Base-by-base conservation (phyloP, 2,797 vertebrate species). In the Novumbra hubbsi region DNA sequence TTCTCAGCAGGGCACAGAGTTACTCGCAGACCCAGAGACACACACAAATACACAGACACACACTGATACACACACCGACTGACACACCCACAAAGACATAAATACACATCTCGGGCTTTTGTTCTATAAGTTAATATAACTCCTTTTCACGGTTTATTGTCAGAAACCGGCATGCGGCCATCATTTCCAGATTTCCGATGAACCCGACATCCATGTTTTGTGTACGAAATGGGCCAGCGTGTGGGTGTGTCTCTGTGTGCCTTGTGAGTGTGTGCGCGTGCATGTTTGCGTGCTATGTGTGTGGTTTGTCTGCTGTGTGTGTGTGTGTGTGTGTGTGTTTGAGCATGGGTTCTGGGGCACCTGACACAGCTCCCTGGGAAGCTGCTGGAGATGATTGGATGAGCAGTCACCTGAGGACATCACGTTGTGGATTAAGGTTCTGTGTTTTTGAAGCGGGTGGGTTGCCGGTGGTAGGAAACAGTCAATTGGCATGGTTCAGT, bases 311-410 rank as follows among this genome's bases (percentile, higher is more conserved):
- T 52, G 49, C 32, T 21, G 14, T 57, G 9, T 60, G 32, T n/a
- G 69, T 14, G 50, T 57, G 49, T 57, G 5, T 5, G 52, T 41
- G 55, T n/a, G 57, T 45, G 70, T 71, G 52, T 34, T 80, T 75
- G 75, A 68, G 71, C 78, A 57, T 78, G 68, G 80, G 76, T 27
- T 4, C 7, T 21, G 34, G 60, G 83, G 79, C 85, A 76, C 78
- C 79, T 86, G 83, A 87, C 80, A 72, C 52, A 52, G 68, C 71
- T 70, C 21, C 34, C 9, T 38, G 21, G n/a, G 30, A 30, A 15
- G 48, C 32, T 3, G 50, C 6, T 45, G 45, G 60, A 38, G 5
- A 63, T 38, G 65, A 34, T n/a, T 24, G 49, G 50, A 74, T 63
- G 74, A 71, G 64, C 73, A 45, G 27, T 80, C 76, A 84, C 70